Evolutionary conservation across 2,113 vertebrate species (phyloP).

Genomic region (Rhagologus leucostigma): DNA sequence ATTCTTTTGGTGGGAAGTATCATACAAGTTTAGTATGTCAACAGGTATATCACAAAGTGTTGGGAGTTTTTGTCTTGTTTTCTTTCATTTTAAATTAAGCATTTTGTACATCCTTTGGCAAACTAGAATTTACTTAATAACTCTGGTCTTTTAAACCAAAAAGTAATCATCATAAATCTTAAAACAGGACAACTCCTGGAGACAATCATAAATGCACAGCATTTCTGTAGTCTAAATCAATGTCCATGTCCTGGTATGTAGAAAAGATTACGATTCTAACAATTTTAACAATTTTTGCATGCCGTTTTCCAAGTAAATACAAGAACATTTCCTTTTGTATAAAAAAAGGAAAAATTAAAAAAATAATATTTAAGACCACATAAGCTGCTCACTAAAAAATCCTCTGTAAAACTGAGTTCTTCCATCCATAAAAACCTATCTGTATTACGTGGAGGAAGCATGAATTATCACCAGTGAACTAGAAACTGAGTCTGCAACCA

Average conservation of each 20-base stretch:
- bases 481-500: background rate
- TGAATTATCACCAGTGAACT: background rate
- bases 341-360: rapidly evolving
- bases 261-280: background rate
- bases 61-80: background rate
- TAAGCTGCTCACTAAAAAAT: background rate
- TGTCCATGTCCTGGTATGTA: background rate
- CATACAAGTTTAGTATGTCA: background rate
- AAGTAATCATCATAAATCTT: background rate
- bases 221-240: background rate
- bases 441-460: background rate
- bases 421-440: background rate
- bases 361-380: background rate
- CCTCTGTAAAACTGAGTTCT: background rate
- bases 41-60: background rate
- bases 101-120: background rate
- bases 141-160: background rate
- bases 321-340: background rate
- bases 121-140: background rate
- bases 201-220: background rate
- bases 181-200: background rate
- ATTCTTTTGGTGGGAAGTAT: background rate
- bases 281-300: background rate
- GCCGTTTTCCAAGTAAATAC: background rate
- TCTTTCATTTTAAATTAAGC: background rate